Evolutionary conservation across 2,888 invertebrate species (phyloP).

Genomic region (Leptinotarsa peninsularis): DNA sequence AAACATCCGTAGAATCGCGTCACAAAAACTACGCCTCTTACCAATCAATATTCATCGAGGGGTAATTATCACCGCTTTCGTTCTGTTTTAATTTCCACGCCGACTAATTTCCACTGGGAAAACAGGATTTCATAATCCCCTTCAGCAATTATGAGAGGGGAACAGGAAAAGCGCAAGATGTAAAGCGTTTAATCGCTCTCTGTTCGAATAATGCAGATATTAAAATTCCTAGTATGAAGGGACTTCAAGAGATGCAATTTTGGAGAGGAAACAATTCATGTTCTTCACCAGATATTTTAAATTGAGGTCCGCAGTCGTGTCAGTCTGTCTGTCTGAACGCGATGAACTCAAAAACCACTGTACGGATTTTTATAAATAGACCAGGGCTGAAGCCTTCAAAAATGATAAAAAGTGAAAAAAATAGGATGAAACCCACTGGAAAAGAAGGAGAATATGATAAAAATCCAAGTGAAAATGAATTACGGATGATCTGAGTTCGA

Average conservation of each 20-base stretch:
- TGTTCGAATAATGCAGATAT: constrained; percentile 3
- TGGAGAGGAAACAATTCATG: too few species aligned
- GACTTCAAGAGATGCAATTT: not conserved
- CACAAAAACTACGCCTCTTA: not conserved
- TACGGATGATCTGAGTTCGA: too few species aligned
- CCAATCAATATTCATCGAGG: constrained; percentile 5
- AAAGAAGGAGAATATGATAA: too few species aligned
- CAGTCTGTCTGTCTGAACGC: too few species aligned
- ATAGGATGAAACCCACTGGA: too few species aligned
- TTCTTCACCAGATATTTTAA: too few species aligned
- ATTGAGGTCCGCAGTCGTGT: too few species aligned
- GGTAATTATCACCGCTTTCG: constrained; percentile 10
- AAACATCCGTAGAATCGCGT: not conserved
- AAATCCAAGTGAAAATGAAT: too few species aligned
- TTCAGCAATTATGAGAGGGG: not conserved
- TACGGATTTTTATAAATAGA: too few species aligned
- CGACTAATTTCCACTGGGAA: constrained; percentile 3
- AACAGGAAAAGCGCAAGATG: not conserved
- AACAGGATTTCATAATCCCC: not conserved
- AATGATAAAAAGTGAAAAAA: too few species aligned
- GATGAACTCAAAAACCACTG: too few species aligned
- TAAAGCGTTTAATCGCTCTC: not conserved
- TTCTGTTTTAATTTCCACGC: constrained; percentile 10
- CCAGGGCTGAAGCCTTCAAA: too few species aligned
- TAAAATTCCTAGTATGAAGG: not conserved